Evolutionary conservation across 2,888 invertebrate genomes (phyloP), one percentile per base, ranked within the genome.

Genomic region (Callinectes sapidus): DNA sequence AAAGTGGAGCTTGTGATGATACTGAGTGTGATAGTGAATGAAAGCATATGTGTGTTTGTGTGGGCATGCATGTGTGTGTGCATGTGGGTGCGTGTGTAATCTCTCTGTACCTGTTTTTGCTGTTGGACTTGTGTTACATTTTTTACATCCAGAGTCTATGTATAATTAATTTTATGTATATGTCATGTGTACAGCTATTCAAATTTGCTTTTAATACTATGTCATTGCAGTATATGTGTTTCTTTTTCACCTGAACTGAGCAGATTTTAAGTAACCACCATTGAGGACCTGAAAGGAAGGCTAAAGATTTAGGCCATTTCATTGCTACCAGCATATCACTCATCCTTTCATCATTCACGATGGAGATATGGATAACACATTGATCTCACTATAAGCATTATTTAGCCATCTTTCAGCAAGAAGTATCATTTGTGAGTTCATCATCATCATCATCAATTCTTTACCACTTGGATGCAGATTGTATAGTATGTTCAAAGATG

Each of bases 91-190:
- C 23, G 85, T 55, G 90, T 55, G 81, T 77, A 92, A 88, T 92
- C 90, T 90, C 90, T 90, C 92, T 92, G 87, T 92, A 92, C 92
- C 92, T 92, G 92, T 90, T 92, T 92, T 92, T 90, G 88, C 92
- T 92, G 92, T 92, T 92, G 92, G 92, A 90, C 87, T 92, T 92
- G 90, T 92, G 92, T 92, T 92, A 92, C 90, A 92, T 92, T 92
- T 92, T 92, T 92, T 92, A 92, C 92, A 92, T 81, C 92, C 92
- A 92, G 92, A 92, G 92, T 92, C 90, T 92, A 92, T 92, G 92
- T 92, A 48, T 48, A 48, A 48, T 92, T 90, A 92, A 92, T 92
- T 90, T 92, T 90, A 92, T 92, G 92, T 92, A 92, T 92, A 92
- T 92, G 92, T 92, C 88, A 92, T 90, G 88, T 92, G 92, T 92